Percentiles rank a stretch among this genome's conserved stretches.
Evolutionary conservation across 2,113 vertebrate species (phyloP).

Genomic region (Apaloderma vittatum): DNA sequence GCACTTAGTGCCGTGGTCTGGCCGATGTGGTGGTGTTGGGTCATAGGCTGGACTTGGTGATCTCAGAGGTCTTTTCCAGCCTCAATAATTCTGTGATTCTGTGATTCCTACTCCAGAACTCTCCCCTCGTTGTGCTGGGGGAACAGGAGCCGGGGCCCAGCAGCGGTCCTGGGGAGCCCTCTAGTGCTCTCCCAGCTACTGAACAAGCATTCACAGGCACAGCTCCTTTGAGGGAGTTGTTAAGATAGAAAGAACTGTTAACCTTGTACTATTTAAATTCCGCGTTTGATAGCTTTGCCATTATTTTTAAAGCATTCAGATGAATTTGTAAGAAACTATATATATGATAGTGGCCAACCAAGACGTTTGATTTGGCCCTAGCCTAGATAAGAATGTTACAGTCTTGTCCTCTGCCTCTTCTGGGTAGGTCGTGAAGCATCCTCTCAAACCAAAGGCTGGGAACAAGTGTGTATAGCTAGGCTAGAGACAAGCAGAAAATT

Average conservation of each 20-base stretch:
- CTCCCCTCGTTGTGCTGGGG: accelerated
- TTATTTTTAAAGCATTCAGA: not conserved
- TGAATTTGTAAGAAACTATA: not conserved
- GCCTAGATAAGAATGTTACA: not conserved
- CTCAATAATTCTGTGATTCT: no score
- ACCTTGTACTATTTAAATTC: not conserved
- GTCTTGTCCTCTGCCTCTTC: not conserved
- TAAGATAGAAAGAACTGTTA: not conserved
- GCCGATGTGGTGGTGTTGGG: no score
- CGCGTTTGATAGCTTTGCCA: not conserved
- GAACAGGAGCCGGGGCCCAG: not conserved
- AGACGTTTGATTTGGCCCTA: not conserved
- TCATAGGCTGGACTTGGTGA: no score
- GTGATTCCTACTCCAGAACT: not conserved
- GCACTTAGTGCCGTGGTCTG: no score
- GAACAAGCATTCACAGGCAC: not conserved
- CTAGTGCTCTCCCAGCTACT: conserved; percentile 59
- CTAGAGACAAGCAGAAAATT: not conserved
- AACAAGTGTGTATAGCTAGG: not conserved
- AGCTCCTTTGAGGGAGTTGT: accelerated
- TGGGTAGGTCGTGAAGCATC: not conserved
- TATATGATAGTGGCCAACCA: not conserved
- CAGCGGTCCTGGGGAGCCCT: conserved; percentile 44
- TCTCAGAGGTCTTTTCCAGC: no score
- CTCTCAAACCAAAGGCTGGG: not conserved